Percentiles rank a stretch among this genome's conserved stretches.
Conservation (phyloP, 2,888 invertebrate species). For the Nemotelus nigrinus region DNA sequence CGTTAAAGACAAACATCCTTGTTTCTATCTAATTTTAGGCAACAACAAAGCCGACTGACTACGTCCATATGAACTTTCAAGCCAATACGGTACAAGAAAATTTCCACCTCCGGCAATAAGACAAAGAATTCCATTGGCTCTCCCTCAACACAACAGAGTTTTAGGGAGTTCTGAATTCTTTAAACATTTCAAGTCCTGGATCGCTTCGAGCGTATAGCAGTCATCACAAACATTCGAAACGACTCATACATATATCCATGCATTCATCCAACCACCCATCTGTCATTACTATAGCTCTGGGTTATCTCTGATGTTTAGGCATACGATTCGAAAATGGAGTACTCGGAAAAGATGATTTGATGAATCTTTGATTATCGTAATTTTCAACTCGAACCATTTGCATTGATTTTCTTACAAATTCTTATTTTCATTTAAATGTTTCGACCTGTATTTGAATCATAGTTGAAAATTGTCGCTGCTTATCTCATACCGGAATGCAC, state of each 20-base stretch:
- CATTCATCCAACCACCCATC: no score
- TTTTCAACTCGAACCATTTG: not conserved
- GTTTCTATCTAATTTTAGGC: not conserved
- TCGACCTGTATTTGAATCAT: no score
- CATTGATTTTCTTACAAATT: slow-evolving; percentile 18
- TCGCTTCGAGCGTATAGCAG: slow-evolving; percentile 3
- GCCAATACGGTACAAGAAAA: not conserved
- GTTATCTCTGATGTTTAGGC: no score
- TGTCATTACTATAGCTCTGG: no score
- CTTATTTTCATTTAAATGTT: not conserved
- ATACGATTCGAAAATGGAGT: no score
- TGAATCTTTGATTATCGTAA: no score
- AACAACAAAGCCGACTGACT: not conserved
- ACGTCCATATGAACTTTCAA: not conserved
- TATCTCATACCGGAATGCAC: no score
- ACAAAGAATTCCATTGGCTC: slow-evolving; percentile 33
- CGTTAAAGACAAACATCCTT: not conserved
- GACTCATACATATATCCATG: no score
- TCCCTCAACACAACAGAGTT: not conserved
- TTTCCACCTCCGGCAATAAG: slow-evolving; percentile 20
- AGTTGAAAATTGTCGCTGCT: no score
- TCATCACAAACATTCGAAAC: not conserved
- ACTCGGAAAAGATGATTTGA: no score
- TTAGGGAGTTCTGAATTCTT: slow-evolving; percentile 10
- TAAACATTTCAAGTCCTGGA: not conserved